phyloP scores from a whole-genome alignment of 35 echinoderm and acorn worm species.

The Lytechinus variegatus region DNA sequence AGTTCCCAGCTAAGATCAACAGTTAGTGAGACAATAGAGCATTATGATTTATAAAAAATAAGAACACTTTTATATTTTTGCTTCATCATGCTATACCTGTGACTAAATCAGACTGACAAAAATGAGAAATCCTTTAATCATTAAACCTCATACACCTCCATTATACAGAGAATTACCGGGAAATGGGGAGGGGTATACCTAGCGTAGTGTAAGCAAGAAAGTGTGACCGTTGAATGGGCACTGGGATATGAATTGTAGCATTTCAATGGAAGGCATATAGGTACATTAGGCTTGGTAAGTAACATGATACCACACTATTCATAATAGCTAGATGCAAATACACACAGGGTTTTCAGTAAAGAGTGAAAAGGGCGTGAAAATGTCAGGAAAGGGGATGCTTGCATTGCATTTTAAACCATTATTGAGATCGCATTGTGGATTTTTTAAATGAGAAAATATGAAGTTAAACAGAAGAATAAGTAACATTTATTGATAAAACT shows the following conservation, averaged over 20 bases:
- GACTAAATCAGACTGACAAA: neutral
- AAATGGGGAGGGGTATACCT: neutral
- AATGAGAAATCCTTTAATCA: neutral
- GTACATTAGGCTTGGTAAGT: neutral
- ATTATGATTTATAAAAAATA: too few species aligned
- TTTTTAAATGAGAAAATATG: neutral
- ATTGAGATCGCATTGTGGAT: neutral
- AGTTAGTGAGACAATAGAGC: too few species aligned
- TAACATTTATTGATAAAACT: neutral
- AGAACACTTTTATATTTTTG: neutral
- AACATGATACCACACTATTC: neutral
- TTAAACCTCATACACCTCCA: neutral
- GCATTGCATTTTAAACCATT: neutral
- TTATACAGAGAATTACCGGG: neutral
- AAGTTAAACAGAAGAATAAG: neutral
- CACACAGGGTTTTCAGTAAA: neutral
- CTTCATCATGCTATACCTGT: neutral
- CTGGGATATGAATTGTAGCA: neutral
- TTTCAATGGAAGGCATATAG: neutral
- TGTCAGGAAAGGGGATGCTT: neutral
- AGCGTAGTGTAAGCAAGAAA: neutral
- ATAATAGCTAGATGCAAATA: conserved; percentile 4
- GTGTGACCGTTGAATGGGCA: neutral
- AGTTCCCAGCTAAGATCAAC: too few species aligned
- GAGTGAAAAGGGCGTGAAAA: neutral